These are phyloP conservation scores for Meta bourneti DNA, from an alignment of 2,888 invertebrate species.

Conservation along the genomic window DNA sequence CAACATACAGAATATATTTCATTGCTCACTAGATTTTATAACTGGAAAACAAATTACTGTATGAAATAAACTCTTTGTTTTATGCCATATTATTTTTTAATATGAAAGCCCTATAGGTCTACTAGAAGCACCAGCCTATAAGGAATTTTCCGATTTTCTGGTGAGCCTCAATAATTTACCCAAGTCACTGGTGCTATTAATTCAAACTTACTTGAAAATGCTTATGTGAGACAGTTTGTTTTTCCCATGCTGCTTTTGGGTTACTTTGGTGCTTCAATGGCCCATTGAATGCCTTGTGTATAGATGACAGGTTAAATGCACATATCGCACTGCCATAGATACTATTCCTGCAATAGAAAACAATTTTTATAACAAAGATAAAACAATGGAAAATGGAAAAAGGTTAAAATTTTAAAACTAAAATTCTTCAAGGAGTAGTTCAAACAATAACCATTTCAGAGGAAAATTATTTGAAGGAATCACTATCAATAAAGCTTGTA, in stretches of 20 bases:
- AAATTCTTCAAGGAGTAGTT: not conserved
- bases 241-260: constrained; percentile 89
- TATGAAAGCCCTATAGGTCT: no score
- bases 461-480: no score
- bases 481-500: not conserved
- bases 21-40: no score
- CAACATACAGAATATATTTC: no score
- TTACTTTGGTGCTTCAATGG: constrained; percentile 92
- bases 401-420: not conserved
- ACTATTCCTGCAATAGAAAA: constrained; percentile 84
- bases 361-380: not conserved
- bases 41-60: no score
- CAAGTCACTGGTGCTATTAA: not conserved
- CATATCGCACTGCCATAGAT: constrained; percentile 96
- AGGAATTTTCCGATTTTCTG: no score
- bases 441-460: no score
- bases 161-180: not conserved
- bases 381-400: constrained; percentile 80
- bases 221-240: constrained; percentile 83
- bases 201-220: constrained; percentile 83
- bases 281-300: constrained; percentile 90
- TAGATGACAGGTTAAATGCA: constrained; percentile 91
- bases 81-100: no score
- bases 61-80: no score
- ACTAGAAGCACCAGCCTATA: no score